Conservation (phyloP, 2,888 invertebrate species). For the Omphaloscelis lunosa region DNA sequence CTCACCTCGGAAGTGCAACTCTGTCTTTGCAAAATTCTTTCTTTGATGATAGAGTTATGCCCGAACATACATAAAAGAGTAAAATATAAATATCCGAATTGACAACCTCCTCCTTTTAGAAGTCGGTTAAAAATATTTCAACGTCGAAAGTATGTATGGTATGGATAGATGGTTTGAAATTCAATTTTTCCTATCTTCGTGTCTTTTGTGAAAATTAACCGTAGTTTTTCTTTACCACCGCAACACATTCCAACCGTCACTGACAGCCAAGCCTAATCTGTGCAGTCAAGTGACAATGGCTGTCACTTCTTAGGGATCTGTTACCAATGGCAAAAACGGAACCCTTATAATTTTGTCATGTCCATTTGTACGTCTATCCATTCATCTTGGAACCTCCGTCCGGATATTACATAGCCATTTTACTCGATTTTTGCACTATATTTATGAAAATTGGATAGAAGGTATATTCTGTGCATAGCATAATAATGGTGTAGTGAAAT, state of each 20-base stretch:
- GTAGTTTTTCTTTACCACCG: neutral
- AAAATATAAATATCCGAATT: too few relatives aligned
- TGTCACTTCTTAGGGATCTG: neutral
- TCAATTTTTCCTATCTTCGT: neutral
- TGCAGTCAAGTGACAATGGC: neutral
- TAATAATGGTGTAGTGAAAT: neutral
- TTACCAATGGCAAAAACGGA: neutral
- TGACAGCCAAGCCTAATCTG: neutral
- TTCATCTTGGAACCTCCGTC: too few relatives aligned
- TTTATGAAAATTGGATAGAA: neutral
- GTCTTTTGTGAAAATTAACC: neutral
- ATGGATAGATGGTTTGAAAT: neutral
- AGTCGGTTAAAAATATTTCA: neutral
- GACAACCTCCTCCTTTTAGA: too few relatives aligned
- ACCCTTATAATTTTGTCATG: neutral
- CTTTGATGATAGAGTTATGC: too few relatives aligned
- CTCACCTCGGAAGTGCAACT: too few relatives aligned
- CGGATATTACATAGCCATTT: too few relatives aligned
- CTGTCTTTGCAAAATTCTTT: too few relatives aligned
- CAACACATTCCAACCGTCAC: slow-evolving; percentile 4
- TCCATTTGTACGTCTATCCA: neutral
- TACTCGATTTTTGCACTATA: too few relatives aligned
- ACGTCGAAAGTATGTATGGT: neutral
- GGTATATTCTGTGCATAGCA: too few relatives aligned
- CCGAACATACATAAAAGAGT: too few relatives aligned